Evolutionary conservation across 2,888 invertebrate genomes (phyloP).

Genomic region (Loripinus fragilis): DNA sequence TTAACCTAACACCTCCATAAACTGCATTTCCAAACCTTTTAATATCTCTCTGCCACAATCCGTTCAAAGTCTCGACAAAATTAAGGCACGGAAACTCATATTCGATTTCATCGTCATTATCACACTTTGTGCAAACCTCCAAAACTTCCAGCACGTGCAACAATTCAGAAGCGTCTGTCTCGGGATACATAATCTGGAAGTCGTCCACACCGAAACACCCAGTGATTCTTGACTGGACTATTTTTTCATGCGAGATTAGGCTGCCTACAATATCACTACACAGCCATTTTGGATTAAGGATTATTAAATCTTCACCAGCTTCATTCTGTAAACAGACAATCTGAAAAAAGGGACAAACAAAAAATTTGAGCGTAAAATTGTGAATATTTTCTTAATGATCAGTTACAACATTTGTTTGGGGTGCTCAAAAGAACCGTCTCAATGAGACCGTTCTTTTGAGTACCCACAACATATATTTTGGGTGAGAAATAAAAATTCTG

Average conservation of each 20-base stretch:
- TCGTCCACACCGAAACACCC: conserved; percentile 90
- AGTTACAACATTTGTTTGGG: no score
- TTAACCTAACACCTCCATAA: conserved; percentile 88
- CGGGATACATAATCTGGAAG: conserved; percentile 89
- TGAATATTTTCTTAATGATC: no score
- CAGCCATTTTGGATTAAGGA: conserved; percentile 88
- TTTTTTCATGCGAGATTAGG: conserved; percentile 85
- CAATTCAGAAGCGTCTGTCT: conserved; percentile 88
- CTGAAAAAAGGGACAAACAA: no score
- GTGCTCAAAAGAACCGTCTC: no score
- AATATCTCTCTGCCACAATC: conserved; percentile 87
- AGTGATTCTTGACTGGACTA: conserved; percentile 82
- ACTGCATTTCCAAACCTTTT: conserved; percentile 82
- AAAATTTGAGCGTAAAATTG: no score
- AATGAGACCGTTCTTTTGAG: no score
- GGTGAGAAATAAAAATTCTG: no score
- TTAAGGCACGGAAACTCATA: conserved; percentile 90
- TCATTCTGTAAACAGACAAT: conserved; percentile 86
- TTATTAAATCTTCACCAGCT: conserved; percentile 86
- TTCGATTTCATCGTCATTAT: conserved; percentile 89
- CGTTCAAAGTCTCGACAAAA: conserved; percentile 87
- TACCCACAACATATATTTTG: no score
- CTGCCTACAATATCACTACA: conserved; percentile 88
- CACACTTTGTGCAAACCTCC: conserved; percentile 89
- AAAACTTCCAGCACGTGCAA: conserved; percentile 88